phyloP scores from a whole-genome alignment of 92 coral and sea anemone genomes.

The Epizoanthus rinbou region DNA sequence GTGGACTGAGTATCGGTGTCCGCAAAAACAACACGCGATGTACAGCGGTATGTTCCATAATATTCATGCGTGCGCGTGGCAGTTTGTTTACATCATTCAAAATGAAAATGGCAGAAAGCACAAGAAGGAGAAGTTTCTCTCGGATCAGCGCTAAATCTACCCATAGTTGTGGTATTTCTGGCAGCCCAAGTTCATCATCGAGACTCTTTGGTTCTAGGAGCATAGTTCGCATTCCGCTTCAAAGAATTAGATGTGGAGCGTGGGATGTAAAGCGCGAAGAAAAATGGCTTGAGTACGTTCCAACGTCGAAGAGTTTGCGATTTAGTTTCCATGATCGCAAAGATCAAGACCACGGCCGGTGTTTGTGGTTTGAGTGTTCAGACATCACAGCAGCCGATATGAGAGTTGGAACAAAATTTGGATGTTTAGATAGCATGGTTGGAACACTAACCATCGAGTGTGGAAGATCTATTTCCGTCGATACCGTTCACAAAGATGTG shows the following conservation, averaged over 20 bases:
- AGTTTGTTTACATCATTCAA: slow-evolving; percentile 65
- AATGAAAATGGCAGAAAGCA: slow-evolving; percentile 81
- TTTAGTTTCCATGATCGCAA: slow-evolving; percentile 68
- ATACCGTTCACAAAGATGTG: slow-evolving; percentile 30
- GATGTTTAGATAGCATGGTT: slow-evolving; percentile 88
- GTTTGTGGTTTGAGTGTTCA: slow-evolving; percentile 61
- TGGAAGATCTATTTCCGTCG: slow-evolving; percentile 48
- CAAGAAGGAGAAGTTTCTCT: slow-evolving; percentile 15
- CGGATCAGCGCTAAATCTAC: slow-evolving; percentile 20
- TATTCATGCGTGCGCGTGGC: slow-evolving; percentile 40
- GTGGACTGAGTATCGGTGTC: slow-evolving; percentile 27
- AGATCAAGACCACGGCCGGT: slow-evolving; percentile 71
- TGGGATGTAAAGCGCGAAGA: slow-evolving; percentile 72
- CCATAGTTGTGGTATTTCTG: slow-evolving; percentile 21
- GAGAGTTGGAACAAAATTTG: slow-evolving; percentile 89
- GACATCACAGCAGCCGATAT: slow-evolving; percentile 90
- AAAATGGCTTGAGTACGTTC: slow-evolving; percentile 83
- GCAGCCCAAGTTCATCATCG: slow-evolving; percentile 51
- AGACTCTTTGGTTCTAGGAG: slow-evolving; percentile 40
- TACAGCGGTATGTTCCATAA: slow-evolving; percentile 40
- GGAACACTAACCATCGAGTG: slow-evolving; percentile 87
- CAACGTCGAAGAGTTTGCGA: slow-evolving; percentile 58
- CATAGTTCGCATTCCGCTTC: slow-evolving; percentile 70
- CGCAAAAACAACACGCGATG: neutral
- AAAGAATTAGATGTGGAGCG: slow-evolving; percentile 79